A percentile compares a stretch with the other conserved stretches of the same genome.
Conservation (phyloP, 2,797 vertebrate genomes). For the Sibirionetta formosa region DNA sequence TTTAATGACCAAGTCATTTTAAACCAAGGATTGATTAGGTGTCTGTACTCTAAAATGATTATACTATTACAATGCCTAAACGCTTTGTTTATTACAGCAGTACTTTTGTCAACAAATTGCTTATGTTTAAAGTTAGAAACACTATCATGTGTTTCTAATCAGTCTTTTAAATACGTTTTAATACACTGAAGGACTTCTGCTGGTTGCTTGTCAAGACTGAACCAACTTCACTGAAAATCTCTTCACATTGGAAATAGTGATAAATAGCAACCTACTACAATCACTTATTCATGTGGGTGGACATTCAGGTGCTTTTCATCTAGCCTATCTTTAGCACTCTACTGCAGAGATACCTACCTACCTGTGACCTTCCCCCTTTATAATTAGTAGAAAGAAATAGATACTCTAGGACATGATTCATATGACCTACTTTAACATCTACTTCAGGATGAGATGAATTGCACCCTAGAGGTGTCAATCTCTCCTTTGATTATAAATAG, state of each 20-base stretch:
- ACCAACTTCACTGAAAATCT: background rate
- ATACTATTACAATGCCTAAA: background rate
- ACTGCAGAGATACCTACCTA: background rate
- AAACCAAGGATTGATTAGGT: background rate
- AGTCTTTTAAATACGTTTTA: background rate
- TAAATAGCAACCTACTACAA: background rate
- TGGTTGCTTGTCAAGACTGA: background rate
- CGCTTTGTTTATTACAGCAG: background rate
- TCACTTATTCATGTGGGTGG: background rate
- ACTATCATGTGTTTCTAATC: background rate
- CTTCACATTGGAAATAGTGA: background rate
- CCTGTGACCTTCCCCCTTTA: background rate
- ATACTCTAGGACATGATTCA: conserved; percentile 9
- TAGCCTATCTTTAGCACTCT: background rate
- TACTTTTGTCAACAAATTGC: background rate
- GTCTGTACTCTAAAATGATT: background rate
- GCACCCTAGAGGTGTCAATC: conserved; percentile 20
- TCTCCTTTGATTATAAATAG: conserved; percentile 34
- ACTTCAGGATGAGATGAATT: conserved; percentile 31
- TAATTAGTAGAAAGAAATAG: conserved; percentile 34
- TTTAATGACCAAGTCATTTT: background rate
- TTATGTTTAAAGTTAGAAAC: background rate
- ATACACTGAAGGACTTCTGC: background rate
- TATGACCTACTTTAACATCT: conserved; percentile 39
- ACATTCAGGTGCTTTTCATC: background rate